Evolutionary conservation across 2,888 invertebrate genomes (phyloP).

Genomic region (Gasteruption jaculator): DNA sequence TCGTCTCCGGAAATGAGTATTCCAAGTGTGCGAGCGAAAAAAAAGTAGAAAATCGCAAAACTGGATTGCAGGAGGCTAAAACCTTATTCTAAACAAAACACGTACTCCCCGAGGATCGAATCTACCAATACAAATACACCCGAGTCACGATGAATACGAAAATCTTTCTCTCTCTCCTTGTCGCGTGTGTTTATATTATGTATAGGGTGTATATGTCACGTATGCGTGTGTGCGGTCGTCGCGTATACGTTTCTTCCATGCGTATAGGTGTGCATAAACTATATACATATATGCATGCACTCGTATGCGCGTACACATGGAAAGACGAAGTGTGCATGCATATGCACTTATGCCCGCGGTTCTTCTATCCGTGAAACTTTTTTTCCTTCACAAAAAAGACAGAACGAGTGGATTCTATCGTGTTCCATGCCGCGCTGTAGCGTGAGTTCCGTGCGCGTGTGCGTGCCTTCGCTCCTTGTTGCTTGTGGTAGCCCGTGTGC

Average conservation of each 20-base stretch:
- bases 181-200: slow-evolving; percentile 11
- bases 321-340: slow-evolving; percentile 1
- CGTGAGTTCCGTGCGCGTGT: slow-evolving; percentile 29
- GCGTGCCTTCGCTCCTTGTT: slow-evolving; percentile 19
- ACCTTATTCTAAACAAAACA: no score
- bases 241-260: slow-evolving; percentile 2
- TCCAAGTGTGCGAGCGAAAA: no score
- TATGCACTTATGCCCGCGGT: not conserved
- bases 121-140: no score
- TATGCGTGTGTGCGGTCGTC: slow-evolving; percentile 5
- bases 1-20: no score
- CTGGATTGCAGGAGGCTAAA: no score
- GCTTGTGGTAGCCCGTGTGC: slow-evolving; percentile 31
- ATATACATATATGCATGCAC: slow-evolving; percentile 6
- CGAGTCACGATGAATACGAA: no score
- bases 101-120: no score
- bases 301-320: slow-evolving; percentile 17
- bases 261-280: slow-evolving; percentile 10
- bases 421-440: no score
- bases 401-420: no score
- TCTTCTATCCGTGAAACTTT: not conserved
- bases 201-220: slow-evolving; percentile 4
- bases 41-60: no score
- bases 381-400: slow-evolving; percentile 3
- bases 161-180: slow-evolving; percentile 5